phyloP scores from a whole-genome alignment of 2,113 vertebrate genomes.

The Columba livia region DNA sequence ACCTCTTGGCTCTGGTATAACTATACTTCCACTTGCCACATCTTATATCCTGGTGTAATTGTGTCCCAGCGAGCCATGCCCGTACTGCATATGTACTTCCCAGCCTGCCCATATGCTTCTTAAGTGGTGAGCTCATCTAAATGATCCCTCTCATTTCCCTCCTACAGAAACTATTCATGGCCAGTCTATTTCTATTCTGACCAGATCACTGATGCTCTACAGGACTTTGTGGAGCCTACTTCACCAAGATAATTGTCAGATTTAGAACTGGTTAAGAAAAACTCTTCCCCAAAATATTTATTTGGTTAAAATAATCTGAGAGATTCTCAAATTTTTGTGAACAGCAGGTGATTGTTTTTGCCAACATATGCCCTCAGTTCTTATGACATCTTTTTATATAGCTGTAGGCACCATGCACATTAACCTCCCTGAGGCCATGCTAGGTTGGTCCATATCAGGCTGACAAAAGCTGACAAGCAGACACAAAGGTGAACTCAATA shows the following conservation, averaged over 20 bases:
- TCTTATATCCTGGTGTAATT: constrained; percentile 59
- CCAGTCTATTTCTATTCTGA: constrained; percentile 54
- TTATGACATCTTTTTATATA: constrained; percentile 4
- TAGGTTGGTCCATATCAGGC: not conserved
- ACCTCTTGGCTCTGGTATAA: constrained; percentile 1
- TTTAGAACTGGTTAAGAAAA: constrained; percentile 51
- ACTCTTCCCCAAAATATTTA: constrained; percentile 56
- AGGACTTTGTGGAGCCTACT: constrained; percentile 29
- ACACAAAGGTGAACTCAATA: not conserved
- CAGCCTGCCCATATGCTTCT: constrained; percentile 53
- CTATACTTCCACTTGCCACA: constrained; percentile 40
- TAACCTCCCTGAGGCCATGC: not conserved
- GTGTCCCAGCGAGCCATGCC: not conserved
- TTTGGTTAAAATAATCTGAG: constrained; percentile 66
- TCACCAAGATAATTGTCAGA: constrained; percentile 59
- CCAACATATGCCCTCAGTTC: constrained; percentile 27
- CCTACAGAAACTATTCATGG: constrained; percentile 64
- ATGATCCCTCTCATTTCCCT: constrained; percentile 60
- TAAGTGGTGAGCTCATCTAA: constrained; percentile 65
- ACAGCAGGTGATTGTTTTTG: constrained; percentile 66
- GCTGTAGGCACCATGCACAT: not conserved
- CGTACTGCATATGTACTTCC: not conserved
- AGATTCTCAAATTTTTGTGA: constrained; percentile 49
- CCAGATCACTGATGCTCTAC: not conserved
- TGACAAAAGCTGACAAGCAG: not conserved